phyloP scores from a whole-genome alignment of 2,113 vertebrate species.

The Porphyrio hochstetteri region DNA sequence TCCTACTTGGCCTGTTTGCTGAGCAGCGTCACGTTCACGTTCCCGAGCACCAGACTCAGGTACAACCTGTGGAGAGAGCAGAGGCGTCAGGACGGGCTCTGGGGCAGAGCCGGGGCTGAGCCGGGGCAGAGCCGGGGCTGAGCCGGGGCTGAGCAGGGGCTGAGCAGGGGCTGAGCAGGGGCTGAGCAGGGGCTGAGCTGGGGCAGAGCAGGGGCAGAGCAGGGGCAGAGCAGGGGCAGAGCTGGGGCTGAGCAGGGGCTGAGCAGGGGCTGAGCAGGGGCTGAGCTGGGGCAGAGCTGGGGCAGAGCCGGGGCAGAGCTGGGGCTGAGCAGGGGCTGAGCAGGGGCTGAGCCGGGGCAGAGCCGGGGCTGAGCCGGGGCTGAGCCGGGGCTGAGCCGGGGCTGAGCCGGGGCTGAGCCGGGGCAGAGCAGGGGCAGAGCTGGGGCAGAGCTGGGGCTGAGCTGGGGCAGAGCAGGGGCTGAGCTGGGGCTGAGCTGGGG shows the following conservation, averaged over 20 bases:
- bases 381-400: neutral
- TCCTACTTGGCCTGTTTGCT: conserved; percentile 93
- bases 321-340: neutral
- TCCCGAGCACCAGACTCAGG: conserved; percentile 92
- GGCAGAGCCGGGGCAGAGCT: neutral
- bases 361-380: neutral
- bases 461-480: no score
- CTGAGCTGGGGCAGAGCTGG: no score
- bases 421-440: no score
- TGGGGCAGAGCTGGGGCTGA: no score
- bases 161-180: no score
- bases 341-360: neutral
- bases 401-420: neutral
- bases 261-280: no score
- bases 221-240: no score
- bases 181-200: no score
- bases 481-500: no score
- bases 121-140: neutral
- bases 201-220: no score
- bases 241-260: no score
- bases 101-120: neutral
- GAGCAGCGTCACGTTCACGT: conserved; percentile 91
- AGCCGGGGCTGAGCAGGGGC: no score
- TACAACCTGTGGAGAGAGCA: conserved; percentile 82
- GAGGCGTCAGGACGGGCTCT: neutral